These are phyloP conservation scores for Arnoldichthys spilopterus DNA, from an alignment of 2,797 vertebrate species.

Conservation along the genomic window DNA sequence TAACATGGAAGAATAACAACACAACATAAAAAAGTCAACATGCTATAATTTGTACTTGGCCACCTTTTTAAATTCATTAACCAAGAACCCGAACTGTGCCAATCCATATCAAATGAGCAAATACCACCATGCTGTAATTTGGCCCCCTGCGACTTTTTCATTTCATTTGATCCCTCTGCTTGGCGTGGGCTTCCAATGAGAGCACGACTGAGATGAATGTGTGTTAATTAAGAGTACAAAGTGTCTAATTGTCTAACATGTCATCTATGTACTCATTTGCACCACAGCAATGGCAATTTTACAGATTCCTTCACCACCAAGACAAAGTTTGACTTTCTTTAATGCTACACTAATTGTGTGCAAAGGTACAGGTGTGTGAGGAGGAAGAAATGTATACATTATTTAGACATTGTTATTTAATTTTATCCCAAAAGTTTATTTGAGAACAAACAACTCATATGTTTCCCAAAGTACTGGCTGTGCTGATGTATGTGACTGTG, in stretches of 20 bases:
- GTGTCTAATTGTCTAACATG: slow-evolving; percentile 68
- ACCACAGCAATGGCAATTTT: slow-evolving; percentile 67
- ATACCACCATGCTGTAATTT: slow-evolving; percentile 33
- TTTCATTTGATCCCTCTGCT: slow-evolving; percentile 63
- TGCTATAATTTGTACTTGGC: neutral
- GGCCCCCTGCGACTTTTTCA: slow-evolving; percentile 40
- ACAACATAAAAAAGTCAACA: neutral
- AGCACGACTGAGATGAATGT: slow-evolving; percentile 67
- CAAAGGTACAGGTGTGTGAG: slow-evolving; percentile 2
- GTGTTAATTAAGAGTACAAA: slow-evolving; percentile 69
- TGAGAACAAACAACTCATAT: slow-evolving; percentile 1
- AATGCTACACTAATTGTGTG: slow-evolving; percentile 59
- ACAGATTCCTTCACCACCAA: slow-evolving; percentile 62
- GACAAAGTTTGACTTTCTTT: slow-evolving; percentile 57
- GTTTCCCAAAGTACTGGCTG: neutral
- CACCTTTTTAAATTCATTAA: slow-evolving; percentile 42
- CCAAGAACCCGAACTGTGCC: slow-evolving; percentile 56
- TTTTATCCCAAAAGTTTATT: neutral
- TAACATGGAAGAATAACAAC: too few relatives aligned
- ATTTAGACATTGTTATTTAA: neutral
- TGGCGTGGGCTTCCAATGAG: slow-evolving; percentile 54
- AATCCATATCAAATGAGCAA: slow-evolving; percentile 41
- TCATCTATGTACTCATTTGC: slow-evolving; percentile 68
- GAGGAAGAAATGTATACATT: neutral
- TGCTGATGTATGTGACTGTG: neutral